These are phyloP conservation scores for Gopherus evgoodei DNA, from an alignment of 2,113 vertebrate genomes.

Conservation along the genomic window DNA sequence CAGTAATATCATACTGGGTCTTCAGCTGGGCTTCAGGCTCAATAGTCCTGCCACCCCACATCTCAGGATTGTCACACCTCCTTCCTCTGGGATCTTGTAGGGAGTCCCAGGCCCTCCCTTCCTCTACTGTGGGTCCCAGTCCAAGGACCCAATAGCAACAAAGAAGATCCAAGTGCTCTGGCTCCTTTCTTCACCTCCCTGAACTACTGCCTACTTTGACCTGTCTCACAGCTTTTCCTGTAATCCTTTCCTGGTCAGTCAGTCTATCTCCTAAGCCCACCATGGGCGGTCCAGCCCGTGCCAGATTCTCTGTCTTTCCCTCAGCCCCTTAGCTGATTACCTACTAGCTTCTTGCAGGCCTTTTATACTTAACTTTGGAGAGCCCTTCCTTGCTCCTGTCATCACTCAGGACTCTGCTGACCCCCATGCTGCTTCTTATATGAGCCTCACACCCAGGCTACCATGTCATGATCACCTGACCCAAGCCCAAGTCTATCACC, in stretches of 20 bases:
- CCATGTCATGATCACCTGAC: neutral
- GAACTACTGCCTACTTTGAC: neutral
- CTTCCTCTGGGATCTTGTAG: neutral
- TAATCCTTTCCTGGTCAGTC: neutral
- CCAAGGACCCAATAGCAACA: neutral
- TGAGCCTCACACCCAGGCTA: neutral
- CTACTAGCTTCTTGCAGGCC: neutral
- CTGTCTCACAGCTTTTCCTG: neutral
- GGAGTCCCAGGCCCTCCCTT: neutral
- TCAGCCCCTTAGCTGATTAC: neutral
- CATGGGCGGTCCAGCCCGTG: neutral
- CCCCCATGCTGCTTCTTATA: neutral
- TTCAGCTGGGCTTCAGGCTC: neutral
- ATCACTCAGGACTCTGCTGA: neutral
- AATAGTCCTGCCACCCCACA: neutral
- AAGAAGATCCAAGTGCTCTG: neutral
- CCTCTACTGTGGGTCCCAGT: neutral
- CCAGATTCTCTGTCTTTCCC: neutral
- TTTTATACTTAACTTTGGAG: too few relatives aligned
- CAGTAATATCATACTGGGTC: neutral
- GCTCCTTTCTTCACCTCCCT: neutral
- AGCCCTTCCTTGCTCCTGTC: neutral
- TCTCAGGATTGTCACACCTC: accelerated
- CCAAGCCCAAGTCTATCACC: neutral
- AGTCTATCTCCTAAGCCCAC: neutral